Conservation (phyloP, 2,888 invertebrate species). For the Drosophila mettleri region DNA sequence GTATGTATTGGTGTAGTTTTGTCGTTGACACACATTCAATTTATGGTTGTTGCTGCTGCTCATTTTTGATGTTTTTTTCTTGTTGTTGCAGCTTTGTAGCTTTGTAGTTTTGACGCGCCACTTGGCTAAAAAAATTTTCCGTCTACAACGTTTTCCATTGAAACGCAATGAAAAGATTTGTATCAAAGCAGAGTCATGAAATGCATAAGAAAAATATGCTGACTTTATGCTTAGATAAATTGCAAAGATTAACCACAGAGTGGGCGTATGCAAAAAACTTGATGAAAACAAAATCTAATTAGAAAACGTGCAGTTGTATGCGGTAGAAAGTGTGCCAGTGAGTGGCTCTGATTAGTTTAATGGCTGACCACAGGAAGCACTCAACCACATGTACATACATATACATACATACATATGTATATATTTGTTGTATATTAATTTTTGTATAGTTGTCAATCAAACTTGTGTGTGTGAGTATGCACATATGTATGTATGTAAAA, state of each 20-base stretch:
- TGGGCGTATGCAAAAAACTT: constrained; percentile 49
- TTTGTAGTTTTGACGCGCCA: constrained; percentile 49
- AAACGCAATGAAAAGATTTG: constrained; percentile 62
- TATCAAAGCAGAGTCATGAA: constrained; percentile 44
- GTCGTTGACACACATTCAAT: constrained; percentile 81
- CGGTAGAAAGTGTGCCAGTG: constrained; percentile 51
- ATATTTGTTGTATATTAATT: not conserved
- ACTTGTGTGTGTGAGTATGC: too few species aligned
- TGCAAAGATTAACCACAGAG: constrained; percentile 61
- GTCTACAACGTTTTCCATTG: constrained; percentile 57
- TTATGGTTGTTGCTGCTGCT: constrained; percentile 50
- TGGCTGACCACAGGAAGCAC: constrained; percentile 46
- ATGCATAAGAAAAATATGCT: constrained; percentile 34
- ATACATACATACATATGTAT: not conserved
- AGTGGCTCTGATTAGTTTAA: constrained; percentile 37
- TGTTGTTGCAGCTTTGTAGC: constrained; percentile 55
- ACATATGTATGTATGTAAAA: constrained; percentile 42
- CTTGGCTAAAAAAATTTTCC: constrained; percentile 65
- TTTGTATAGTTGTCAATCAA: too few species aligned
- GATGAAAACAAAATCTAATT: constrained; percentile 68
- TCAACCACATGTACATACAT: constrained; percentile 15
- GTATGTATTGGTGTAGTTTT: constrained; percentile 63
- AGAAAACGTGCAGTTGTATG: constrained; percentile 49
- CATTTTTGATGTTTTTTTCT: constrained; percentile 39
- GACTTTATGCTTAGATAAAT: constrained; percentile 67